phyloP scores from a whole-genome alignment of 2,113 vertebrate genomes.

The Pogona vitticeps region DNA sequence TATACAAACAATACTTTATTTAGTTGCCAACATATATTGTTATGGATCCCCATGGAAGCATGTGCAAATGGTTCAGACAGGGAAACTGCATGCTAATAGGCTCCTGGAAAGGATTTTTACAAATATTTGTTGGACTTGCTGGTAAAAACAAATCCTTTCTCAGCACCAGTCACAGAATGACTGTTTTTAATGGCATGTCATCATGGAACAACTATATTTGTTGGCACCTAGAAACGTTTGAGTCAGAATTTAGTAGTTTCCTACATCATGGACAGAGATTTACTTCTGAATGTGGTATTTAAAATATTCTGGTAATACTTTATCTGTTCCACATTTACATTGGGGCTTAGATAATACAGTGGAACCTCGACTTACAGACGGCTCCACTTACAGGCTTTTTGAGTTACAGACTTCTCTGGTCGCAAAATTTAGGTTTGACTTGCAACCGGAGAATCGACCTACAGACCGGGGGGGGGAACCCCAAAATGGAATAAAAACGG shows the following conservation, averaged over 20 bases:
- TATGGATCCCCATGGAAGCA: neutral
- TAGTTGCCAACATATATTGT: neutral
- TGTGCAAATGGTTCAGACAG: neutral
- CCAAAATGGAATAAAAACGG: no score
- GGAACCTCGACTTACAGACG: no score
- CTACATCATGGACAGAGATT: neutral
- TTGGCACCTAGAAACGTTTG: neutral
- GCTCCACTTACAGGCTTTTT: no score
- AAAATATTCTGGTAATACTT: neutral
- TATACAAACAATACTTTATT: neutral
- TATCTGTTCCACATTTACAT: neutral
- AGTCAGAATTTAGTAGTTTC: neutral
- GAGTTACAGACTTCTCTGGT: no score
- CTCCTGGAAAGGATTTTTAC: neutral
- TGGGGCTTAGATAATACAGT: neutral
- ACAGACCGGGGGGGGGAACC: no score
- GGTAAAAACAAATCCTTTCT: neutral
- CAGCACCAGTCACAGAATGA: no score
- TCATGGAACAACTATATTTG: neutral
- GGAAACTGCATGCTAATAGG: neutral
- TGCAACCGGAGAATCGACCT: no score
- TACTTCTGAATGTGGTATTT: neutral
- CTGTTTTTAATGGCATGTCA: neutral
- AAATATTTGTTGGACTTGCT: neutral
- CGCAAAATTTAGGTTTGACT: no score